phyloP scores from a whole-genome alignment of 1,140 invertebrate species.

The Chironomus striatipennis region DNA sequence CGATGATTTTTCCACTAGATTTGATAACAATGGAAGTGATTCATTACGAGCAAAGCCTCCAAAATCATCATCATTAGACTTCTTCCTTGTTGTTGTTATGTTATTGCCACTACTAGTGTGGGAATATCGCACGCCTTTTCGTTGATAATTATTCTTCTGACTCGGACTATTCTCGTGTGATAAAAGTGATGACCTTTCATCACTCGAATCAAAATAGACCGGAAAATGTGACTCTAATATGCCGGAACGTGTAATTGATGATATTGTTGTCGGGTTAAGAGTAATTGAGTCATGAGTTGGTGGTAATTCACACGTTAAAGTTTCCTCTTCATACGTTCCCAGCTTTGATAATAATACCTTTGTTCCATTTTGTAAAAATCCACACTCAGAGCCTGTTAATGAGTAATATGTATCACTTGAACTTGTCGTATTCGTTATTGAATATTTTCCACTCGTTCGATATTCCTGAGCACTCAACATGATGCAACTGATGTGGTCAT shows the following conservation, averaged over 20 bases:
- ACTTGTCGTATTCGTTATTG: conserved; percentile 26
- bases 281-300: neutral
- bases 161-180: conserved; percentile 29
- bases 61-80: conserved; percentile 38
- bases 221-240: conserved; percentile 40
- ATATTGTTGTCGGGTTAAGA: conserved; percentile 5
- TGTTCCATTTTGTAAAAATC: neutral
- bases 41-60: conserved; percentile 32
- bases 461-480: conserved; percentile 27
- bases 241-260: conserved; percentile 29
- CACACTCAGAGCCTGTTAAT: conserved; percentile 11
- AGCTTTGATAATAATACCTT: neutral
- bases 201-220: neutral
- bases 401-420: conserved; percentile 37
- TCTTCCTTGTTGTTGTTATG: conserved; percentile 30
- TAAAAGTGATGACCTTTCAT: conserved; percentile 20
- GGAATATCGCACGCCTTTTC: conserved; percentile 28
- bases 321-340: neutral
- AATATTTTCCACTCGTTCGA: neutral
- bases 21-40: conserved; percentile 32
- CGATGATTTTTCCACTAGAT: conserved; percentile 25
- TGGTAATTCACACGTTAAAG: neutral
- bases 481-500: conserved; percentile 28
- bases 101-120: conserved; percentile 31
- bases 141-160: conserved; percentile 29